Conservation (phyloP, 2,888 invertebrate genomes). For the Ectobius pallidus region DNA sequence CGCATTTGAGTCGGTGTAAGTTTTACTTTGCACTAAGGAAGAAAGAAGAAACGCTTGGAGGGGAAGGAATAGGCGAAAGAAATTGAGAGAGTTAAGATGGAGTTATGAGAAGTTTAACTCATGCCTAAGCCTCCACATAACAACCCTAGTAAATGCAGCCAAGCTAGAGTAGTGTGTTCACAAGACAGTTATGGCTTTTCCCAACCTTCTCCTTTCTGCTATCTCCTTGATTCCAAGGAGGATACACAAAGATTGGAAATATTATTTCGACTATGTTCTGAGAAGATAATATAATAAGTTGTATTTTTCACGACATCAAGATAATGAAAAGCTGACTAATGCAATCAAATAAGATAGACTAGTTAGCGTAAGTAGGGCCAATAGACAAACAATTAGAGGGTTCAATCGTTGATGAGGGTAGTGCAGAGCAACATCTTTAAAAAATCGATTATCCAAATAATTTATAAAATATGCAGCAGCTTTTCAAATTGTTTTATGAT, state of each 20-base stretch:
- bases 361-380: too few relatives aligned
- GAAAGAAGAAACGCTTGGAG: slow-evolving; percentile 3
- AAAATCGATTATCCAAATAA: too few relatives aligned
- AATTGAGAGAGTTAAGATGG: slow-evolving; percentile 39
- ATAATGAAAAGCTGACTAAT: too few relatives aligned
- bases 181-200: not conserved
- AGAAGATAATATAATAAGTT: too few relatives aligned
- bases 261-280: too few relatives aligned
- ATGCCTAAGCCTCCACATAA: slow-evolving; percentile 31
- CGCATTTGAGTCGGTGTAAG: slow-evolving; percentile 32
- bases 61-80: slow-evolving; percentile 31
- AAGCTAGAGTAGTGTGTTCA: not conserved
- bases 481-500: too few relatives aligned
- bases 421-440: too few relatives aligned
- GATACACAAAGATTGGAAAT: not conserved
- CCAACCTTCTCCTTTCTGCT: not conserved
- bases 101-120: slow-evolving; percentile 41
- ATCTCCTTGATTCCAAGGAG: not conserved
- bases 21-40: slow-evolving; percentile 36
- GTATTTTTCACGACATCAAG: too few relatives aligned
- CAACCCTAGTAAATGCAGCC: not conserved
- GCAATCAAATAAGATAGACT: too few relatives aligned
- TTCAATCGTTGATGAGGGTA: too few relatives aligned
- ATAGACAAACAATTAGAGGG: too few relatives aligned
- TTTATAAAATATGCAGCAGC: too few relatives aligned